phyloP scores from a whole-genome alignment of 1,140 invertebrate species.

The Bombyx mori region DNA sequence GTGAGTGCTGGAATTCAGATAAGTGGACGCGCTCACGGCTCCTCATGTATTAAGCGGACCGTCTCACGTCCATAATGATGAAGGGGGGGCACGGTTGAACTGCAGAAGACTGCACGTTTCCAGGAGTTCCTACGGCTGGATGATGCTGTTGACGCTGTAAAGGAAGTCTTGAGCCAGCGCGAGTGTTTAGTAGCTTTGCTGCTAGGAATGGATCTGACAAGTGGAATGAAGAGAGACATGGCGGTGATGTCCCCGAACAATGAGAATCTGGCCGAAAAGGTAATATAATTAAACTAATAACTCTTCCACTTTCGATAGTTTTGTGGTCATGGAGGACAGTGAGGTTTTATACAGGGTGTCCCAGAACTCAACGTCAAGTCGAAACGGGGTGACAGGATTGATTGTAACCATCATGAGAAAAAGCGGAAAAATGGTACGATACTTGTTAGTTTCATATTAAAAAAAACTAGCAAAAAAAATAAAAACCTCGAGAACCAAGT shows the following conservation, averaged over 20 bases:
- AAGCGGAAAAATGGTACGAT: too few relatives aligned
- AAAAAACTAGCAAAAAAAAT: too few relatives aligned
- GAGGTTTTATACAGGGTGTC: too few relatives aligned
- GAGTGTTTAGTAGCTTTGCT: constrained; percentile 30
- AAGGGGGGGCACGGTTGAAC: neutral
- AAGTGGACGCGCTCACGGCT: too few relatives aligned
- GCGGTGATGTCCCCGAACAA: constrained; percentile 20
- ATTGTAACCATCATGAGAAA: too few relatives aligned
- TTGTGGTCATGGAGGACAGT: too few relatives aligned
- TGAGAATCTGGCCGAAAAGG: constrained; percentile 4
- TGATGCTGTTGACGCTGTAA: constrained; percentile 20
- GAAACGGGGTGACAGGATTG: too few relatives aligned
- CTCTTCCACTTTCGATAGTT: too few relatives aligned
- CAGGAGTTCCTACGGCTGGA: constrained; percentile 40
- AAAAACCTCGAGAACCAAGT: too few relatives aligned
- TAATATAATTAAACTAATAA: neutral
- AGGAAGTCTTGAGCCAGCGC: constrained; percentile 16
- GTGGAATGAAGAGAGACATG: constrained; percentile 24
- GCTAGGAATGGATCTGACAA: constrained; percentile 34
- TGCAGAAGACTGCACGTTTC: constrained; percentile 1
- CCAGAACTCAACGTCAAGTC: too few relatives aligned
- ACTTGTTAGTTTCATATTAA: too few relatives aligned
- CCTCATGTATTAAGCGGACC: neutral
- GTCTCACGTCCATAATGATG: neutral
- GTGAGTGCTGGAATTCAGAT: constrained; percentile 13